Evolutionary conservation across 2,797 vertebrate genomes (phyloP), one percentile per base, ranked within the genome.

Genomic region (Megaceryle alcyon): DNA sequence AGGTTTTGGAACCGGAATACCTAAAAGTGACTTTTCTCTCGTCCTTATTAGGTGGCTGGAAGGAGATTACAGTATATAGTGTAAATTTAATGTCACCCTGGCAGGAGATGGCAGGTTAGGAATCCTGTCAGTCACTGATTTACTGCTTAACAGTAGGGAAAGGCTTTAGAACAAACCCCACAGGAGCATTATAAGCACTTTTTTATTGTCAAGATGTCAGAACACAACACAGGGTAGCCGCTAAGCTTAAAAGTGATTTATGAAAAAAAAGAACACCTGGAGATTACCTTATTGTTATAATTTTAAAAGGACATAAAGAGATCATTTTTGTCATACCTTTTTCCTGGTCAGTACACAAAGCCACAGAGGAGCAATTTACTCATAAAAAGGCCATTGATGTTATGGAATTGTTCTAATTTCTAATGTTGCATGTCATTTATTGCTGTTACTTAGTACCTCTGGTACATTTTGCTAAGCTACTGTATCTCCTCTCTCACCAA

Each of bases 41-140:
- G 71, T 94, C 91, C 77, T 96, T 70, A 91, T 89, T 80, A 92
- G 81, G 60, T 78, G 95, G 64, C 73, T 93, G 53, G 70, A 96
- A 91, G 94, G 93, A 96, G 96, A 96, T 95, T 96, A 94, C 48
- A 68, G 96, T 93, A 84, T 82, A 87, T 59, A 87, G 95, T 87
- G 73, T 96, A 95, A 96, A 97, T 97, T 98, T 97, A 97, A 96
- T 95, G 96, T 94, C 96, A 97, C 57, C 85, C 91, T 94, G 84
- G 93, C 79, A 97, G 96, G 95, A 97, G 95, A 80, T 91, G 83
- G 57, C 77, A 94, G 88, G 90, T 94, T 97, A 96, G 94, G 89
- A 97, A 96, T 95, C 49, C 77, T 97, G 96, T 97, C 96, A 96
- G 94, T 97, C 96, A 96, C 83, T 97, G 97, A 98, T 97, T 98